Base-by-base conservation (phyloP, 2,113 vertebrate species). In the Leiothrix lutea region DNA sequence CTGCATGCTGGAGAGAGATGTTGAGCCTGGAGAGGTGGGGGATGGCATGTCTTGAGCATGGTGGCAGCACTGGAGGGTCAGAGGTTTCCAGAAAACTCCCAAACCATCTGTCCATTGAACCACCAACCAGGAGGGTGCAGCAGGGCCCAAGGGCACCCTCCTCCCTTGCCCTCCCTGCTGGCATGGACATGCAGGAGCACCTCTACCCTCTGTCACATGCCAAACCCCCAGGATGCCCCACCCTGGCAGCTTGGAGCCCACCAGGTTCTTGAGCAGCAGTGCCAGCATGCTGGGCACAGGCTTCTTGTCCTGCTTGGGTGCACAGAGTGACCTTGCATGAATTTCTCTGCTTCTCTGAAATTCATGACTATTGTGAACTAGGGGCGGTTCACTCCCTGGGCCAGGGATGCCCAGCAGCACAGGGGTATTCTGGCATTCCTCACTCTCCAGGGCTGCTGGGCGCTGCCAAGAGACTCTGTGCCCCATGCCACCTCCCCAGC, bases 391-490 rank as follows among this genome's bases (percentile, higher is more conserved):
- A 33, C 28, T 35, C 60, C 42, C 54, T 44, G 53, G 45, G 33
- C 48, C 40, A 56, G 53, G 18, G 8, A 20, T 1, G 3, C 35
- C 38, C 0, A 0, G 36, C 36, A 69, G 50, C 66, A 53, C 19
- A 31, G 7, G 35, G 64, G 9, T 4, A 42, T 42, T 29, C 25
- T 20, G 10, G 47, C 15, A 24, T 42, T 58, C 38, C 21, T 57
- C 12, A 5, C 19, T 22, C 2, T 29, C n/a, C 7, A 0, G 67
- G 69, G 83, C 74, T 84, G 61, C n/a, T 53, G 51, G 54, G 2
- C 0, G 0, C 53, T 64, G 56, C 62, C 0, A 0, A 1, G 6
- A 42, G 44, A 53, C 61, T 75, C 44, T 0, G 1, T 74, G 48
- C 17, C 44, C n/a, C 25, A 24, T 0, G 0, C 35, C 61, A 47